Conservation (phyloP, 2,888 invertebrate species). For the Erynnis tages region DNA sequence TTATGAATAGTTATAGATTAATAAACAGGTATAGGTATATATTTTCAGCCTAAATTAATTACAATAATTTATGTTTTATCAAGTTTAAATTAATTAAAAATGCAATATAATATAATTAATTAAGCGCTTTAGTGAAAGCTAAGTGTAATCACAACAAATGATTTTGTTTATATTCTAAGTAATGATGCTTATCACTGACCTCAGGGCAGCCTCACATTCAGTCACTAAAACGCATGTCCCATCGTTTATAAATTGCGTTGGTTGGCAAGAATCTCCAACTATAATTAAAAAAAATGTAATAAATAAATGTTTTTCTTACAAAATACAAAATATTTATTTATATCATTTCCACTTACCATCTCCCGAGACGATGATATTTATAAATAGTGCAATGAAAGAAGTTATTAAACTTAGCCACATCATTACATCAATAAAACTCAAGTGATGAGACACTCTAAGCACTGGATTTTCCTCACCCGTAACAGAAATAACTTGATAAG, state of each 20-base stretch:
- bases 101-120: too few relatives aligned
- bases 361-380: conserved; percentile 10
- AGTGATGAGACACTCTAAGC: not conserved
- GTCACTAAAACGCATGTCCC: conserved; percentile 53
- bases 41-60: too few relatives aligned
- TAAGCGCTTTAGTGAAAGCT: too few relatives aligned
- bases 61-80: too few relatives aligned
- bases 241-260: conserved; percentile 43
- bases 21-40: too few relatives aligned
- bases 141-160: too few relatives aligned
- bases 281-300: conserved; percentile 17
- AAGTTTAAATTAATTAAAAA: too few relatives aligned
- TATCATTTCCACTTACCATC: conserved; percentile 23
- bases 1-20: too few relatives aligned
- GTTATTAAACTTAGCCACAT: not conserved
- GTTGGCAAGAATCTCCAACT: conserved; percentile 61
- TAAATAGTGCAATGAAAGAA: not conserved
- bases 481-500: conserved; percentile 9
- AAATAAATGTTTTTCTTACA: not conserved
- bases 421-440: not conserved
- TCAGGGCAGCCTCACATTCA: conserved; percentile 56
- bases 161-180: conserved; percentile 11
- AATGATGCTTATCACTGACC: conserved; percentile 46
- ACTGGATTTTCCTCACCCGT: conserved; percentile 9
- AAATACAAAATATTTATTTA: conserved; percentile 7